A percentile compares a stretch with the other conserved stretches of the same genome.
Evolutionary conservation across 2,888 invertebrate genomes (phyloP).

Genomic region (Mechanitis mazaeus): DNA sequence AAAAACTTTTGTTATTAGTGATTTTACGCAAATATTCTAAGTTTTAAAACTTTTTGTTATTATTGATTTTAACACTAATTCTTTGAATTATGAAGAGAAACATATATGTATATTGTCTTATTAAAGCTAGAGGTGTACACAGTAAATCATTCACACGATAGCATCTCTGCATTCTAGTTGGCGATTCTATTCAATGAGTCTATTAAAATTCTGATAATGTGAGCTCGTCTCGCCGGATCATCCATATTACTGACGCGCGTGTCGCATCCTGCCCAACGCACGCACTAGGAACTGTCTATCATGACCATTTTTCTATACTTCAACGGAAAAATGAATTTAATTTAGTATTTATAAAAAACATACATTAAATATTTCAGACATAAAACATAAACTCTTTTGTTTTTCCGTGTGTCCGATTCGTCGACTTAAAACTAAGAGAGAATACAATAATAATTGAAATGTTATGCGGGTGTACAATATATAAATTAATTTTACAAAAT

Average conservation of each 20-base stretch:
- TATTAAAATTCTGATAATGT: slow-evolving; percentile 68
- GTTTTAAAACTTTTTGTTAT: too few relatives aligned
- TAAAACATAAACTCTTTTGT: too few relatives aligned
- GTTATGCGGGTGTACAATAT: too few relatives aligned
- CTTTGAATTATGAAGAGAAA: too few relatives aligned
- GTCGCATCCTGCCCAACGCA: slow-evolving; percentile 59
- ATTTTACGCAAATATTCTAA: too few relatives aligned
- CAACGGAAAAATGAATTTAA: slow-evolving; percentile 19
- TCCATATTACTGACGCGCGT: slow-evolving; percentile 61
- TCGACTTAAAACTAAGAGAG: too few relatives aligned
- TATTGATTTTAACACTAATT: too few relatives aligned
- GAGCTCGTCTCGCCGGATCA: slow-evolving; percentile 60
- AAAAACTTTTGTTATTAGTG: too few relatives aligned
- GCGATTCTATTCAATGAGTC: slow-evolving; percentile 64
- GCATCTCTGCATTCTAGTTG: slow-evolving; percentile 57
- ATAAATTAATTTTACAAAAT: too few relatives aligned
- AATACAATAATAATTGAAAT: too few relatives aligned
- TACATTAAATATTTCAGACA: too few relatives aligned
- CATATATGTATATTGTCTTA: not conserved
- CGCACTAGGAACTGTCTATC: slow-evolving; percentile 58
- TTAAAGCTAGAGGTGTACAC: slow-evolving; percentile 23
- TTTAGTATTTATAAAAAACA: not conserved
- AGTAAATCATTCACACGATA: slow-evolving; percentile 54
- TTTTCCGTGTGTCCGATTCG: too few relatives aligned
- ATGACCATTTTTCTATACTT: slow-evolving; percentile 30